A percentile compares a stretch with the other conserved stretches of the same genome.
Conservation (phyloP, 1,140 invertebrate species). For the Homarus americanus region DNA sequence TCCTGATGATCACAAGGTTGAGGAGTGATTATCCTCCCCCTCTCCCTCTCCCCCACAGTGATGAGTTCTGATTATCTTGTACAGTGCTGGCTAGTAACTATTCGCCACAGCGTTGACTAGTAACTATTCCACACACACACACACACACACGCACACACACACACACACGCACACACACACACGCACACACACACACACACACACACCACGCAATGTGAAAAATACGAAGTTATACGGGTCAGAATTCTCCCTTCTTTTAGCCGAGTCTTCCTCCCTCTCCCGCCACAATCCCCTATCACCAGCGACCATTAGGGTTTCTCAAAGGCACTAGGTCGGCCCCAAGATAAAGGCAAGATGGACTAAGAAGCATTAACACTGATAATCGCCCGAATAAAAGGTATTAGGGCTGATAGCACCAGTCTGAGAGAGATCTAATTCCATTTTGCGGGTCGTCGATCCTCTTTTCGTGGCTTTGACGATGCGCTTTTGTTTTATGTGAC, state of each 20-base stretch:
- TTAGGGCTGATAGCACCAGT: conserved; percentile 66
- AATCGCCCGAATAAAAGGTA: conserved; percentile 72
- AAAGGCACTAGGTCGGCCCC: conserved; percentile 50
- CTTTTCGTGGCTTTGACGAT: conserved; percentile 62
- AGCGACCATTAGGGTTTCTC: conserved; percentile 52
- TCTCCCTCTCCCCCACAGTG: no score
- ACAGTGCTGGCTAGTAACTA: no score
- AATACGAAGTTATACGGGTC: not conserved
- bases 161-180: conserved; percentile 23
- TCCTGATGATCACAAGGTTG: no score
- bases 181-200: conserved; percentile 32
- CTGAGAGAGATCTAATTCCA: conserved; percentile 68
- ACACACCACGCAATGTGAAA: conserved; percentile 3
- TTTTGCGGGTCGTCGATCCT: conserved; percentile 71
- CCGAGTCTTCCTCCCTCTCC: not conserved
- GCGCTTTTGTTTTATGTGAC: conserved; percentile 53
- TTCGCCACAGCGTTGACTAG: no score
- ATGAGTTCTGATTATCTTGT: no score
- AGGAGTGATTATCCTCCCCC: no score
- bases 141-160: conserved; percentile 16
- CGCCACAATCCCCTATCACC: conserved; percentile 64
- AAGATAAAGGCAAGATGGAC: conserved; percentile 69
- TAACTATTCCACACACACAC: no score
- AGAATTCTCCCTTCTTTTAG: not conserved
- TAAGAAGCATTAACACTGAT: conserved; percentile 73